Evolutionary conservation across 2,888 invertebrate species (phyloP), one percentile per base, ranked within the genome.

Genomic region (Nezara viridula): DNA sequence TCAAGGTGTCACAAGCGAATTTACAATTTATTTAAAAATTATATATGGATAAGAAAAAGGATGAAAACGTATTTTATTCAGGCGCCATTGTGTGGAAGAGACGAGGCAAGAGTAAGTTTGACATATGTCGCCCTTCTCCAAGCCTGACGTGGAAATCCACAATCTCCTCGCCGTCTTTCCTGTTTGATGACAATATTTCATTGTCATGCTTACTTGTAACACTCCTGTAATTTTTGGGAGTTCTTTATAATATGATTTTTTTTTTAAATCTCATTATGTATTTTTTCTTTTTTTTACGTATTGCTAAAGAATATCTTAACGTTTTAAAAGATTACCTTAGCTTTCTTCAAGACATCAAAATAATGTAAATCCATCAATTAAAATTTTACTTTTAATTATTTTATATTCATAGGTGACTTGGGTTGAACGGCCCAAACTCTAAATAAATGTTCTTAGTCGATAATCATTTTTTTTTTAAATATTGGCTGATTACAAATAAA

Each of bases 111-210:
- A n/a, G 6, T 32, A 66, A 66, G 66, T 66, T 66, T 32, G 66
- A 66, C 66, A 66, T 66, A 66, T 66, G n/a, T 12, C 32, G 10
- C 16, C 27, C 66, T 27, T 7, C 32, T 32, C 66, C 14, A 32
- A 4, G 4, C 66, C n/a, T 66, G 27, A 66, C 66, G 32, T 27
- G 27, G 5, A 66, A 66, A 66, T 66, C 66, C 32, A 66, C 66
- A 66, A 66, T 66, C 27, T 66, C n/a, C 66, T 32, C 27, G 32
- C 32, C 27, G 27, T 66, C 27, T 27, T 66, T 66, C 66, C 16
- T 32, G 2, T 66, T 32, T 66, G 66, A 66, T 66, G 66, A 66
- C 66, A 66, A 32, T 66, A 66, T 66, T 66, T 66, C 66, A 32
- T 32, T 32, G 16, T 27, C 66, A 27, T 66, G 14, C 32, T 66